A percentile compares a stretch with the other conserved stretches of the same genome.
Evolutionary conservation across 2,888 invertebrate genomes (phyloP).

Genomic region (Noctua comes): DNA sequence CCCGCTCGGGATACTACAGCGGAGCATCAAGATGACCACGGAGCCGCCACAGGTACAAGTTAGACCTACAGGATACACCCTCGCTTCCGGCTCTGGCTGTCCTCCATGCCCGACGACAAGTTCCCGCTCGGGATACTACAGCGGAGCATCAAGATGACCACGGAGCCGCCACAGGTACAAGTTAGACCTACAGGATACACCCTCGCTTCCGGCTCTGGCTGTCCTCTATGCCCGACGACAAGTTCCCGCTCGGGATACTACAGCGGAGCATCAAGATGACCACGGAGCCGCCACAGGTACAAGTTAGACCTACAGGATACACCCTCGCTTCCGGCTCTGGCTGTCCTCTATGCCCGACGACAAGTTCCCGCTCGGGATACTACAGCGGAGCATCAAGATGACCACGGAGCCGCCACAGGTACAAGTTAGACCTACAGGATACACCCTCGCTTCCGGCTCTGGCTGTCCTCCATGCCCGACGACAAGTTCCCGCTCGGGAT

Average conservation of each 20-base stretch:
- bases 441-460: slow-evolving; percentile 81
- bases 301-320: not conserved
- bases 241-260: slow-evolving; percentile 95
- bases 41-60: slow-evolving; percentile 95
- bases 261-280: slow-evolving; percentile 98
- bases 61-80: not conserved
- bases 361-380: slow-evolving; percentile 95
- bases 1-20: slow-evolving; percentile 95
- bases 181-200: not conserved
- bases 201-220: slow-evolving; percentile 72
- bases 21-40: slow-evolving; percentile 97
- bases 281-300: slow-evolving; percentile 96
- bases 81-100: slow-evolving; percentile 92
- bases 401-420: slow-evolving; percentile 97
- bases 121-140: slow-evolving; percentile 96
- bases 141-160: slow-evolving; percentile 97
- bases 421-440: not conserved
- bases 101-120: slow-evolving; percentile 96
- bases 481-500: slow-evolving; percentile 96
- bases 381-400: slow-evolving; percentile 97
- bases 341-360: slow-evolving; percentile 96
- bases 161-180: slow-evolving; percentile 95
- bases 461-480: slow-evolving; percentile 97
- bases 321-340: slow-evolving; percentile 91
- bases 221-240: slow-evolving; percentile 87